Evolutionary conservation across 2,797 vertebrate genomes (phyloP), one percentile per base, ranked within the genome.

Genomic region (Chrysocyon brachyurus): DNA sequence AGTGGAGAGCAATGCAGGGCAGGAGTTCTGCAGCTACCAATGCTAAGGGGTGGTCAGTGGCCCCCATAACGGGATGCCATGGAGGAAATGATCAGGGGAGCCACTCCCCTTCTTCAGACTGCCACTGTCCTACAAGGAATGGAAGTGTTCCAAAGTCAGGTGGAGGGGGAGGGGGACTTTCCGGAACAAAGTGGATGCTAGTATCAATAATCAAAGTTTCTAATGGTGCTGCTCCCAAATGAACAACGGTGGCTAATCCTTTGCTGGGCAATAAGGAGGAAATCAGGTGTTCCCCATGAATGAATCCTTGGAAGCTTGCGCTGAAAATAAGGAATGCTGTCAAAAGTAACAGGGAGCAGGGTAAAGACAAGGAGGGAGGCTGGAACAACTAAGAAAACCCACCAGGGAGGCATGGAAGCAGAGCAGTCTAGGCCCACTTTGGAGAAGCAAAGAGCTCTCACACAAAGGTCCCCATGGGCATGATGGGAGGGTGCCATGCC

Each of bases 391-490:
- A 12, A 59, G 83, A 15, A 26, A 11, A 54, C 63, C 52, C 33
- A 21, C 22, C 0, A 15, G 24, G 12, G 36, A 2, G 3, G 26
- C 0, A 3, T 7, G 61, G 63, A 31, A 21, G 1, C 6, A 10
- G 2, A 26, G 73, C 49, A 14, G 6, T 0, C 3, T 1, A 49
- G 87, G 66, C n/a, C 28, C n/a, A 16, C 49, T 36, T 0, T 9
- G 1, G 19, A n/a, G 54, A 75, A 49, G 46, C 11, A 2, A 5
- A 3, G 49, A 40, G 26, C 14, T 6, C 70, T 52, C 49, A 7
- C 3, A 33, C 19, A 22, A 9, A 0, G 22, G 33, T 10, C 26
- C 59, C 12, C 0, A 5, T 0, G 2, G 22, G 24, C 6, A 16
- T 3, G 6, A 3, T 2, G 9, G 46, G 40, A 64, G 56, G 63